Evolutionary conservation across 2,113 vertebrate species (phyloP).

Genomic region (Pomatorhinus ruficollis): DNA sequence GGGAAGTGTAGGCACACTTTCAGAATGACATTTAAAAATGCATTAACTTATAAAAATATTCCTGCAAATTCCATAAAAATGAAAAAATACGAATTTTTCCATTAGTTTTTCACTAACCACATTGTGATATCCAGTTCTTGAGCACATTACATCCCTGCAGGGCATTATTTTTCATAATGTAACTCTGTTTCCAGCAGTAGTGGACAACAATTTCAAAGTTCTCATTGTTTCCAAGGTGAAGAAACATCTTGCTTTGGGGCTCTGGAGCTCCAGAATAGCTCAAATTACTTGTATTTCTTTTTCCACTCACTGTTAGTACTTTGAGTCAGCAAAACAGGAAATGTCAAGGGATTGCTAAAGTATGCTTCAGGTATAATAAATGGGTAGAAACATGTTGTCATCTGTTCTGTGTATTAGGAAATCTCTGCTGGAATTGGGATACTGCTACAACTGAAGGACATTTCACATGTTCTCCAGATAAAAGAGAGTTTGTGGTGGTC

Average conservation of each 20-base stretch:
- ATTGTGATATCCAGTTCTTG: background rate
- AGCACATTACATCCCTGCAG: background rate
- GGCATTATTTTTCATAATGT: background rate
- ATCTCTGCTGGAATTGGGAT: background rate
- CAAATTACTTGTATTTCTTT: background rate
- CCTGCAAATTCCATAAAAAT: background rate
- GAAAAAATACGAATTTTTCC: background rate
- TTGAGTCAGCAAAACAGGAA: conserved; percentile 47
- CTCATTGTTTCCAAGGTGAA: background rate
- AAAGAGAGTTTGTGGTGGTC: background rate
- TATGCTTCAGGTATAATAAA: background rate
- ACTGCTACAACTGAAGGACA: background rate
- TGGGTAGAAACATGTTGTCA: background rate
- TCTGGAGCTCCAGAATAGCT: background rate
- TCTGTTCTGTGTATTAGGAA: background rate
- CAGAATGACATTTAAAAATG: conserved; percentile 1
- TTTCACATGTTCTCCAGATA: background rate
- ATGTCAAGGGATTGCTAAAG: background rate
- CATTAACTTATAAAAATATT: background rate
- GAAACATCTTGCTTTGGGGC: background rate
- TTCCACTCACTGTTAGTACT: background rate
- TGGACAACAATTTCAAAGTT: background rate
- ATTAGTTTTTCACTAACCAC: background rate
- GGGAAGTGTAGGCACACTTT: background rate
- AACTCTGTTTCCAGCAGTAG: background rate